phyloP scores from a whole-genome alignment of 1,140 invertebrate genomes.

The Pissodes strobi region DNA sequence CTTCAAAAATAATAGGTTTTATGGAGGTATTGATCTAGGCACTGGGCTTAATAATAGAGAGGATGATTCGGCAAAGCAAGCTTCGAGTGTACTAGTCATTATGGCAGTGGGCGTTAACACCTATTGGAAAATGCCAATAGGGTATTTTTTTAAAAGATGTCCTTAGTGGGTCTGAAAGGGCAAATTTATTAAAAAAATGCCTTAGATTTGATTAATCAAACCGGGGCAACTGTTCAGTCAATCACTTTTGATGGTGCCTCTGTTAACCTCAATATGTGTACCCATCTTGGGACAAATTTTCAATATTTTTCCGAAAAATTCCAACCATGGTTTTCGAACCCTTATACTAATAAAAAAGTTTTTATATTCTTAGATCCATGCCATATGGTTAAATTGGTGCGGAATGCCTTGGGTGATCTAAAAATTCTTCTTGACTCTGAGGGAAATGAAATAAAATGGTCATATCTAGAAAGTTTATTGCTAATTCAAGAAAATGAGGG shows the following conservation, averaged over 20 bases:
- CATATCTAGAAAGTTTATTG: neutral
- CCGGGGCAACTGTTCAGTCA: slow-evolving; percentile 34
- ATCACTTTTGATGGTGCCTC: slow-evolving; percentile 51
- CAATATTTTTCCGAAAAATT: slow-evolving; percentile 16
- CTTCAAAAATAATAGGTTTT: neutral
- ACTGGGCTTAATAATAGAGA: slow-evolving; percentile 19
- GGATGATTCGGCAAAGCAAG: slow-evolving; percentile 42
- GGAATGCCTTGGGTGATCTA: slow-evolving; percentile 8
- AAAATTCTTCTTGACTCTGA: neutral
- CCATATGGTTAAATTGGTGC: slow-evolving; percentile 28
- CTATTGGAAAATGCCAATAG: slow-evolving; percentile 51
- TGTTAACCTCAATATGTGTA: slow-evolving; percentile 42
- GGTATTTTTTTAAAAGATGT: slow-evolving; percentile 48
- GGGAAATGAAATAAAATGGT: slow-evolving; percentile 13
- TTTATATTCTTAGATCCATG: slow-evolving; percentile 20
- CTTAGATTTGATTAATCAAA: slow-evolving; percentile 38
- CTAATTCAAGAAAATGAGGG: slow-evolving; percentile 10
- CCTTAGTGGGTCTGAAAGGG: slow-evolving; percentile 38
- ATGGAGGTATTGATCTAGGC: slow-evolving; percentile 39
- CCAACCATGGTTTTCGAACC: slow-evolving; percentile 25
- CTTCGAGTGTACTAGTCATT: slow-evolving; percentile 50
- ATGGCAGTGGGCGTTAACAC: slow-evolving; percentile 48
- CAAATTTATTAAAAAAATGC: slow-evolving; percentile 40
- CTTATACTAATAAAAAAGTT: slow-evolving; percentile 14
- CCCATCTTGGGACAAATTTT: slow-evolving; percentile 42